phyloP scores from a whole-genome alignment of 2,888 invertebrate genomes.

The Holacanthella duospinosa region DNA sequence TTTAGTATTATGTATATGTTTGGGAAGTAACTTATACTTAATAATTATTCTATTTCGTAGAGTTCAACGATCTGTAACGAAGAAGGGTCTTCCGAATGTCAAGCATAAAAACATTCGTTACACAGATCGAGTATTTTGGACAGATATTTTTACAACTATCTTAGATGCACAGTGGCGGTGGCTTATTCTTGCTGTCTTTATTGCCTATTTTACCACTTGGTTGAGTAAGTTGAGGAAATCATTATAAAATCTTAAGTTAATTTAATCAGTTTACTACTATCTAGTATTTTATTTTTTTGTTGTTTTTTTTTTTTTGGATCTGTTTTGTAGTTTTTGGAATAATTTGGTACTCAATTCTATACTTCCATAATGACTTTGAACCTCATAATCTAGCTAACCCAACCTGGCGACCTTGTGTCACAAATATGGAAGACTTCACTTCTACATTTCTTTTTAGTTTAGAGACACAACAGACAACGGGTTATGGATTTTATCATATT shows the following conservation, averaged over 20 bases:
- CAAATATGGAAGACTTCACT: conserved; percentile 12
- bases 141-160: not conserved
- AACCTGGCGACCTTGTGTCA: conserved; percentile 14
- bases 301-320: not conserved
- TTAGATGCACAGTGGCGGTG: conserved; percentile 10
- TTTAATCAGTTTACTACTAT: too few relatives aligned
- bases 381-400: conserved; percentile 5
- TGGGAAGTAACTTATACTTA: not conserved
- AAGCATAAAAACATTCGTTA: not conserved
- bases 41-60: not conserved
- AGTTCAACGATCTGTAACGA: not conserved
- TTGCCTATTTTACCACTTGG: conserved; percentile 14
- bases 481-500: conserved; percentile 72
- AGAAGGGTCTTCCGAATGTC: not conserved
- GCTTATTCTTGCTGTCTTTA: conserved; percentile 9
- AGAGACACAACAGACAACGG: conserved; percentile 47
- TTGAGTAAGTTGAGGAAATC: conserved; percentile 4
- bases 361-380: conserved; percentile 16
- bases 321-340: conserved; percentile 13
- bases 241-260: not conserved
- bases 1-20: too few relatives aligned
- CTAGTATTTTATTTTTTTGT: too few relatives aligned
- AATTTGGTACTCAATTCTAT: conserved; percentile 15
- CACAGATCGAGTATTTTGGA: not conserved
- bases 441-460: conserved; percentile 40